phyloP scores from a whole-genome alignment of 30 jellyfish, hydroid and myxozoan genomes.

The Chironex yamaguchii region DNA sequence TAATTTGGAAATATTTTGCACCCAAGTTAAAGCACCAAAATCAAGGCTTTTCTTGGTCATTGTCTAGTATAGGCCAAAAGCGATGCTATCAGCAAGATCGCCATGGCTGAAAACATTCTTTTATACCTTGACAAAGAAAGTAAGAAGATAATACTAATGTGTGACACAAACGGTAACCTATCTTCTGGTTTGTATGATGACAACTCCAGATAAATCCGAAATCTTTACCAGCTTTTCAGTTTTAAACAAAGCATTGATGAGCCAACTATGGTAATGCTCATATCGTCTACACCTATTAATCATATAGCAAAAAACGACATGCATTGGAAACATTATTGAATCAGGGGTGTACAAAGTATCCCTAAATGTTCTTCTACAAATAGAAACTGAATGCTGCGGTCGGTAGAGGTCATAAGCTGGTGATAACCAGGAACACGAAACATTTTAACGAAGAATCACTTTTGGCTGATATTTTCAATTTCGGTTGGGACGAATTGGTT shows the following conservation, averaged over 20 bases:
- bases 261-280: conserved; percentile 15
- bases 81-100: background rate
- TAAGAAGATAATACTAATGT: background rate
- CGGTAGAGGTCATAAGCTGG: background rate
- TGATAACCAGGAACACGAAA: conserved; percentile 4
- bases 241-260: conserved; percentile 1
- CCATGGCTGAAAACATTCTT: conserved; percentile 5
- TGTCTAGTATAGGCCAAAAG: background rate
- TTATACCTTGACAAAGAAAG: conserved; percentile 27
- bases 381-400: conserved; percentile 2
- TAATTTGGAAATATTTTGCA: background rate
- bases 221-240: conserved; percentile 1
- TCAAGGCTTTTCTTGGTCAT: background rate
- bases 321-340: background rate
- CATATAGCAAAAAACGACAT: background rate
- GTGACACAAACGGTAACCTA: conserved; percentile 4
- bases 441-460: conserved; percentile 1
- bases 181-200: background rate
- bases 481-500: conserved; percentile 31
- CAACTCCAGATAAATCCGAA: background rate
- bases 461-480: background rate
- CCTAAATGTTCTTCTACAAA: conserved; percentile 2
- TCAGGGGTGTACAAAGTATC: conserved; percentile 31
- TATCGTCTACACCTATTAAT: background rate
- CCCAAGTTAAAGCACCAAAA: conserved; percentile 1